These are phyloP conservation scores for Hemibagrus wyckioides DNA, from an alignment of 2,113 vertebrate genomes.

Conservation along the genomic window DNA sequence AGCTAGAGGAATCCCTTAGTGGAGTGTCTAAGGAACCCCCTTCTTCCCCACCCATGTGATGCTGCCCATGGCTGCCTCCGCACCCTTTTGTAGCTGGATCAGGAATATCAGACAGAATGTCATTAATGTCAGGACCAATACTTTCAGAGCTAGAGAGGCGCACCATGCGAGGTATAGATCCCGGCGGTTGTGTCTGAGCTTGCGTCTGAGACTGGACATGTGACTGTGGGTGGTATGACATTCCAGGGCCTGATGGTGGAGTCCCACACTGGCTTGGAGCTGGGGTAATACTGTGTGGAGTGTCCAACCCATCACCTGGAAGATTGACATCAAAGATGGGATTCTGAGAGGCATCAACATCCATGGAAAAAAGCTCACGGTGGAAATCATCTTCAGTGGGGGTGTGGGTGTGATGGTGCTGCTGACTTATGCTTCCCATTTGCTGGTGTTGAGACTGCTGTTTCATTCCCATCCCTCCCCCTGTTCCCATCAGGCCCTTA, in stretches of 20 bases:
- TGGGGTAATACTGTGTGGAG: constrained; percentile 92
- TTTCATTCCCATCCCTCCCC: constrained; percentile 63
- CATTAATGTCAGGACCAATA: constrained; percentile 93
- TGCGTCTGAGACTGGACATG: constrained; percentile 71
- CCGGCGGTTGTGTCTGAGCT: constrained; percentile 71
- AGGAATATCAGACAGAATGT: constrained; percentile 94
- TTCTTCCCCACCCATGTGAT: constrained; percentile 80
- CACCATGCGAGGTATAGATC: constrained; percentile 84
- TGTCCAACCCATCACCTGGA: constrained; percentile 89
- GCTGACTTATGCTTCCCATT: constrained; percentile 60
- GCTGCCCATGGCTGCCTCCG: constrained; percentile 68
- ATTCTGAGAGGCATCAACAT: constrained; percentile 93
- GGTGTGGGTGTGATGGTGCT: constrained; percentile 72
- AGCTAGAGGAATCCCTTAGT: constrained; percentile 94
- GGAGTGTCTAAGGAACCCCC: constrained; percentile 89
- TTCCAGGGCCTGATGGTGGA: constrained; percentile 79
- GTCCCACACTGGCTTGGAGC: constrained; percentile 97
- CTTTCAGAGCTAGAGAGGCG: constrained; percentile 95
- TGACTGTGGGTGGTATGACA: constrained; percentile 70
- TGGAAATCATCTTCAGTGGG: constrained; percentile 97
- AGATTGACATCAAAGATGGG: constrained; percentile 96
- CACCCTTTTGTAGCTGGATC: constrained; percentile 89
- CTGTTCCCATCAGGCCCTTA: constrained; percentile 69
- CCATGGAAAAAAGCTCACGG: constrained; percentile 96
- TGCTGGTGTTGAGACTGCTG: constrained; percentile 54